Evolutionary conservation across 2,797 vertebrate genomes (phyloP).

Genomic region (Clarias laeviceps): DNA sequence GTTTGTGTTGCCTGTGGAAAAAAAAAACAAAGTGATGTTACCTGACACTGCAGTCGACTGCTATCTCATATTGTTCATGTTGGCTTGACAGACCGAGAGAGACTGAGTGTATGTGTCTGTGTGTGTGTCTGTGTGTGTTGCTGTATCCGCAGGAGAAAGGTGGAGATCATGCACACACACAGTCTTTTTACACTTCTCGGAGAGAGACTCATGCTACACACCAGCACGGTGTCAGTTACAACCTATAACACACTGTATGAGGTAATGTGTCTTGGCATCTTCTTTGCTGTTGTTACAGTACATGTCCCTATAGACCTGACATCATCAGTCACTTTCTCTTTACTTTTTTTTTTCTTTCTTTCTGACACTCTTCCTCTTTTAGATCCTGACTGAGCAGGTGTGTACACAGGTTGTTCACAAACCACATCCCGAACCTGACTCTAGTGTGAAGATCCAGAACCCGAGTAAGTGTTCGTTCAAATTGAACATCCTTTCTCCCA

Average conservation of each 20-base stretch:
- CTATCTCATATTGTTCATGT: slow-evolving; percentile 62
- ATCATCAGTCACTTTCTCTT: neutral
- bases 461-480: slow-evolving; percentile 81
- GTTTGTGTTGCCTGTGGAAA: neutral
- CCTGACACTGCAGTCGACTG: slow-evolving; percentile 27
- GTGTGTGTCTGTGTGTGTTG: slow-evolving; percentile 44
- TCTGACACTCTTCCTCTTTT: neutral
- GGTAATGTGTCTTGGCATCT: slow-evolving; percentile 69
- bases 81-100: slow-evolving; percentile 38
- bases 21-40: slow-evolving; percentile 20
- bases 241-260: slow-evolving; percentile 96
- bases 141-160: slow-evolving; percentile 83
- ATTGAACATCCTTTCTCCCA: neutral
- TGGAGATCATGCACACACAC: slow-evolving; percentile 98
- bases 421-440: slow-evolving; percentile 92
- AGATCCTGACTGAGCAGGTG: slow-evolving; percentile 97
- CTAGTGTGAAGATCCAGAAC: slow-evolving; percentile 94
- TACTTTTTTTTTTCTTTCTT: neutral
- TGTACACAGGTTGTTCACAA: slow-evolving; percentile 95
- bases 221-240: slow-evolving; percentile 88
- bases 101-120: slow-evolving; percentile 40
- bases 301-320: too few species aligned
- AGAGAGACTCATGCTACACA: slow-evolving; percentile 91
- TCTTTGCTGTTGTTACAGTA: neutral
- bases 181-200: slow-evolving; percentile 95